phyloP scores from a whole-genome alignment of 1,140 invertebrate genomes.

The Lepidurus packardi region DNA sequence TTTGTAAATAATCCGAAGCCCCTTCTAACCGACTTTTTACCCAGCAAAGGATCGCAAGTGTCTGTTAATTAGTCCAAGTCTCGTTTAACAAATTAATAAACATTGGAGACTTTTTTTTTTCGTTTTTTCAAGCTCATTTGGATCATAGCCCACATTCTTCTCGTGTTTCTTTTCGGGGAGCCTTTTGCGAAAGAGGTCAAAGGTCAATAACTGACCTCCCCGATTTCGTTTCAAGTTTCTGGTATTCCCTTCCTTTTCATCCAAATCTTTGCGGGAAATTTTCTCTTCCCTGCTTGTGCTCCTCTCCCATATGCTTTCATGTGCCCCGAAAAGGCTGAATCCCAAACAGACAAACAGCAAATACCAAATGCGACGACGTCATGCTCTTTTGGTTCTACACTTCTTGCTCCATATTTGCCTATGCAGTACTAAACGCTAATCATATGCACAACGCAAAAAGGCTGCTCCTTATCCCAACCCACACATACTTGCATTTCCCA shows the following conservation, averaged over 20 bases:
- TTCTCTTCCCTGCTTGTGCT: background rate
- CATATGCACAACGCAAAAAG: background rate
- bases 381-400: background rate
- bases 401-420: background rate
- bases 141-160: background rate
- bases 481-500: background rate
- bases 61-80: background rate
- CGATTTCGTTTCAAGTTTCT: background rate
- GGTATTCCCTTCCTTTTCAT: background rate
- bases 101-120: background rate
- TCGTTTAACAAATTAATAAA: slow-evolving; percentile 17
- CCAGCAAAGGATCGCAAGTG: too few species aligned
- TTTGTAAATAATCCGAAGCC: background rate
- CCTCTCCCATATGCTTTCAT: background rate
- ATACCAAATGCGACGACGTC: slow-evolving; percentile 7
- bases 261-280: background rate
- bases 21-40: background rate
- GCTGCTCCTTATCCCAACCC: background rate
- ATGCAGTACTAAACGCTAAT: background rate
- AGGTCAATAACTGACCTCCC: background rate
- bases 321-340: background rate
- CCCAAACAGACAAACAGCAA: background rate
- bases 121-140: background rate
- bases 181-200: background rate
- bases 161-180: background rate